These are phyloP conservation scores for Bombus superbus DNA, from an alignment of 1,140 invertebrate genomes.

Conservation along the genomic window DNA sequence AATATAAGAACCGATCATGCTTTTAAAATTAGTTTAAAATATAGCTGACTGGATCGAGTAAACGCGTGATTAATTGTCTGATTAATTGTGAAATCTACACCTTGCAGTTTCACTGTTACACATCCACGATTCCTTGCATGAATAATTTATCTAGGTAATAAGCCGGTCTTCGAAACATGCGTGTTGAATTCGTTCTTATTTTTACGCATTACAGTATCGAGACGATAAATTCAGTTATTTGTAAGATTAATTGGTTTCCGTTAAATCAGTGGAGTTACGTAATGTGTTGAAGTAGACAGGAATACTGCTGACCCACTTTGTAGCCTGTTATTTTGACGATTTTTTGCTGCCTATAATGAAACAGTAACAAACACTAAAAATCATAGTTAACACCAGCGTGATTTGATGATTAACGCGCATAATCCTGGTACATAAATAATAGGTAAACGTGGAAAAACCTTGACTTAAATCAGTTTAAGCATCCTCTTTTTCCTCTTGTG, in stretches of 20 bases:
- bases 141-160: constrained; percentile 22
- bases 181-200: background rate
- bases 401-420: too few relatives aligned
- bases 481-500: too few relatives aligned
- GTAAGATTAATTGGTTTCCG: constrained; percentile 34
- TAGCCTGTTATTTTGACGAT: constrained; percentile 25
- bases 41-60: too few relatives aligned
- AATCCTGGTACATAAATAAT: too few relatives aligned
- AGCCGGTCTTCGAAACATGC: background rate
- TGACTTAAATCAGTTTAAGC: too few relatives aligned
- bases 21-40: background rate
- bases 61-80: background rate
- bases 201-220: constrained; percentile 10
- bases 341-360: constrained; percentile 8
- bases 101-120: background rate
- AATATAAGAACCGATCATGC: background rate
- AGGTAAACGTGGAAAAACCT: too few relatives aligned
- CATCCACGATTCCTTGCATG: background rate
- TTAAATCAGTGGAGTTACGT: background rate
- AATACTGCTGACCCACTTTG: constrained; percentile 27
- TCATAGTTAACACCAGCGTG: too few relatives aligned
- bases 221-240: constrained; percentile 26
- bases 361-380: background rate
- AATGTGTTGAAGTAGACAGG: background rate
- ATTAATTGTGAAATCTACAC: background rate